Base-by-base conservation (phyloP, 2,888 invertebrate genomes). In the Volucella inanis region DNA sequence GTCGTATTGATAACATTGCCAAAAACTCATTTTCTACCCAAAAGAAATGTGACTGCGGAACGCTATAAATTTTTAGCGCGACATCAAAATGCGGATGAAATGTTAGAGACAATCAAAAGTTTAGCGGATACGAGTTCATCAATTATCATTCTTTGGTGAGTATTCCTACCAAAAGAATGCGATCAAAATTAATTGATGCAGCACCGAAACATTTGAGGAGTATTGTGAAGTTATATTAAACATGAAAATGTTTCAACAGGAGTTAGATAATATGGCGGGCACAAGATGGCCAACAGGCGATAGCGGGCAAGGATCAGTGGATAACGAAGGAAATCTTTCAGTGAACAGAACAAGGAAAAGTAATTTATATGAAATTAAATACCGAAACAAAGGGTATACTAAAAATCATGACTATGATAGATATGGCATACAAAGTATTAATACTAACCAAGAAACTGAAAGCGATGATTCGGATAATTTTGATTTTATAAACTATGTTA, bases 141-240 rank as follows among this genome's bases (percentile, higher is more conserved):
- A 50, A 43, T 11, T 39, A 70, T 39, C 41, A 57, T 3, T 59
- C 54, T 15, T 59, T 70, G 1, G 49, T 59, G 57, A 57, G 57
- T 6, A 70, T 59, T 11, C 12, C 11, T 4, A 59, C 49, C 39
- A 64, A 38, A 49, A 50, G 15, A 15, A 49, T 64, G 1, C 59
- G 43, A 43, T 18, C 59, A 11, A 54, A 67, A 43, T 54, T 67
- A n/a, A 67, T 67, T n/a, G 54, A 59, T 39, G 3, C 57, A n/a
- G 3, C 49, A 49, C 49, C 70, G 11, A 39, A 8, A 39, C 57
- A 2, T 70, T 70, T n/a, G 57, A 57, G 3, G 55, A 55, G 4
- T 45, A 45, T 15, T 68, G 68, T 15, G 68, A 68, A 45, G 47
- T 55, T 8, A 55, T 45, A 3, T 68, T 68, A 8, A 68, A 68